Conservation (phyloP, 2,797 vertebrate genomes). For the Caiman crocodilus region DNA sequence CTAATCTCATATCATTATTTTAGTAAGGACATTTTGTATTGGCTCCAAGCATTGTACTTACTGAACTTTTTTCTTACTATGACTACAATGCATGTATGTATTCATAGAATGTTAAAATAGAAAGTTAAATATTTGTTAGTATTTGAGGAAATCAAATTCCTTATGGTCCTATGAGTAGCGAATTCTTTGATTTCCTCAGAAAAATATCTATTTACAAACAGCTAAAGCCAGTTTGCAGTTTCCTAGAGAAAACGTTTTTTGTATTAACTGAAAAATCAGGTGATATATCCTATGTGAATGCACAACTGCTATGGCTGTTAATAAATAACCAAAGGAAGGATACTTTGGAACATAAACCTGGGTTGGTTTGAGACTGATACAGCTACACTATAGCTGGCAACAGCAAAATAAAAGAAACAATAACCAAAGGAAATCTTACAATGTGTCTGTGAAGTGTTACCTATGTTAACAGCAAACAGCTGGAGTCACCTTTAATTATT, state of each 20-base stretch:
- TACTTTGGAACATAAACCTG: slow-evolving; percentile 21
- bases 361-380: neutral
- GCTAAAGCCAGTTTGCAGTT: neutral
- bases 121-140: slow-evolving; percentile 1
- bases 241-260: slow-evolving; percentile 23
- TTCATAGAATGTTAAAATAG: neutral
- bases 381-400: neutral
- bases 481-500: neutral
- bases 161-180: neutral
- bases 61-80: neutral
- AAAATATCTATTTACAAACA: neutral
- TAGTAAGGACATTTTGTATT: neutral
- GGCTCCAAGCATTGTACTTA: neutral
- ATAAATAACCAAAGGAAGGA: slow-evolving; percentile 54
- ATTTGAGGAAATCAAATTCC: neutral
- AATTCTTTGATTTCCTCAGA: neutral
- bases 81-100: neutral
- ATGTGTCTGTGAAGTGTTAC: neutral
- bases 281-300: neutral
- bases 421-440: neutral
- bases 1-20: neutral
- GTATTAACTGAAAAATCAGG: slow-evolving; percentile 22
- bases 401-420: neutral
- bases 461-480: neutral
- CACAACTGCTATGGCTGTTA: slow-evolving; percentile 46